These are phyloP conservation scores for Griposia aprilina DNA, from an alignment of 2,888 invertebrate genomes.

Conservation along the genomic window DNA sequence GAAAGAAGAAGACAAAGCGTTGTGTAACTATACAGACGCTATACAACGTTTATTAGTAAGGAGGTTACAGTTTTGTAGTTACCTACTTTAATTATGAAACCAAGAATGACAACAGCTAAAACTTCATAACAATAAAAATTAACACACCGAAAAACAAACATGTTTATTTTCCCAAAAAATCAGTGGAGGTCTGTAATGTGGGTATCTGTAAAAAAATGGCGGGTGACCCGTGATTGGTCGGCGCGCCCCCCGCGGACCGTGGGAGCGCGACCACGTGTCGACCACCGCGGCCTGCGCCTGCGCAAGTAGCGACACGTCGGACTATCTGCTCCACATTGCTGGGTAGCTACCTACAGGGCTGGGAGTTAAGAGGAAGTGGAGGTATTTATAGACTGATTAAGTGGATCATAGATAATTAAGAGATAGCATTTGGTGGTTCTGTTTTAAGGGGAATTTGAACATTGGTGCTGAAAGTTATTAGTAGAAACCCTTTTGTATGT, in stretches of 20 bases:
- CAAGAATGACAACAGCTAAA: background rate
- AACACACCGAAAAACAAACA: constrained; percentile 30
- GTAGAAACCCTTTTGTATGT: background rate
- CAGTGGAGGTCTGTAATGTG: constrained; percentile 73
- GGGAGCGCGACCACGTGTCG: constrained; percentile 79
- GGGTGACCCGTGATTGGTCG: constrained; percentile 60
- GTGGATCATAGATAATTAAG: background rate
- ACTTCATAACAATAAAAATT: constrained; percentile 1
- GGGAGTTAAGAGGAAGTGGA: constrained; percentile 26
- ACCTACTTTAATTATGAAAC: background rate
- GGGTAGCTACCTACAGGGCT: constrained; percentile 41
- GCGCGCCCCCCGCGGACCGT: constrained; percentile 81
- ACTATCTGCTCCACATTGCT: constrained; percentile 67
- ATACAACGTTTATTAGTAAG: no score
- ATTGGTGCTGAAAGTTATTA: background rate
- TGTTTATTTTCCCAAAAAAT: constrained; percentile 65
- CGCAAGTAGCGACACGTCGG: constrained; percentile 72
- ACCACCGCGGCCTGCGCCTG: constrained; percentile 77
- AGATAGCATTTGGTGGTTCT: background rate
- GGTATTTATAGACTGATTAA: constrained; percentile 42
- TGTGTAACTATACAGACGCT: no score
- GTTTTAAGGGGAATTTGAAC: background rate
- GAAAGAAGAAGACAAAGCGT: no score
- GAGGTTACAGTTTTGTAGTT: background rate
- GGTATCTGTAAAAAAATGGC: constrained; percentile 65